Evolutionary conservation across 2,797 vertebrate genomes (phyloP).

Genomic region (Pipistrellus pygmaeus): DNA sequence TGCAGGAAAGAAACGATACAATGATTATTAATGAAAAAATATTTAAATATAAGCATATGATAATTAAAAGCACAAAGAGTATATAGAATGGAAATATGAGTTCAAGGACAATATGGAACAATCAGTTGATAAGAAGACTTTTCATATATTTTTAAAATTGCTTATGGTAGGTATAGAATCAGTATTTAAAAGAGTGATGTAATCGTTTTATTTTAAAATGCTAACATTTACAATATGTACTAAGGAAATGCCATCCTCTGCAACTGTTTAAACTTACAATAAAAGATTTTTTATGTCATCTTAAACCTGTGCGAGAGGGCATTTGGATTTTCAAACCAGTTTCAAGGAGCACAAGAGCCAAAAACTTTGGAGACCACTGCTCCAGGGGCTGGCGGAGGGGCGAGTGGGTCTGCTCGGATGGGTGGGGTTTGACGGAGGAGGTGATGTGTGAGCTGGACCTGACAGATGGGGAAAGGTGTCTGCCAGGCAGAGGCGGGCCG

Average conservation of each 20-base stretch:
- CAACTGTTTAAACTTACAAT: constrained; percentile 59
- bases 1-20: constrained; percentile 5
- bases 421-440: background rate
- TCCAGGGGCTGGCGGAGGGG: background rate
- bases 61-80: background rate
- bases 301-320: background rate
- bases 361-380: background rate
- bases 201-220: constrained; percentile 66
- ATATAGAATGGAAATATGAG: background rate
- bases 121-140: background rate
- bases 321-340: constrained; percentile 13
- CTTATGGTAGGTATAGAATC: constrained; percentile 29
- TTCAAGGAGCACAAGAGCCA: background rate
- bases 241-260: constrained; percentile 19
- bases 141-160: background rate
- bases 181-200: constrained; percentile 25
- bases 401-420: background rate
- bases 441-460: background rate
- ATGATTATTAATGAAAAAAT: background rate
- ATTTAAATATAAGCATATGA: background rate
- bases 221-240: constrained; percentile 38
- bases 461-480: constrained; percentile 29
- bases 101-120: background rate
- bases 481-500: background rate
- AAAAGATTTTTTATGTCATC: constrained; percentile 5